Evolutionary conservation across 2,113 vertebrate species (phyloP).

Genomic region (Polyodon spathula): DNA sequence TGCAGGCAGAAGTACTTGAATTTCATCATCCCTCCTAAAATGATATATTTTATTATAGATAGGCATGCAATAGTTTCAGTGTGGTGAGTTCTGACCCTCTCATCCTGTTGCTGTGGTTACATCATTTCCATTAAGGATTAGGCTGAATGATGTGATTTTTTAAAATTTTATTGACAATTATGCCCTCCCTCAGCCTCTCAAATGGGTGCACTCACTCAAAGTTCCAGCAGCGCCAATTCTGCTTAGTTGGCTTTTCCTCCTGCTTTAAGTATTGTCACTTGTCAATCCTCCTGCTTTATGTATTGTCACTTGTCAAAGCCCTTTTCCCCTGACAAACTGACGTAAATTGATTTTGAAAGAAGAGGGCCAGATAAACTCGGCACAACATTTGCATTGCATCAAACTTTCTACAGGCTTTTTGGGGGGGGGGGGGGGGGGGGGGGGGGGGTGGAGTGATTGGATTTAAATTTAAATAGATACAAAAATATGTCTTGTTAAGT

Average conservation of each 20-base stretch:
- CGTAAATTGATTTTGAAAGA: constrained; percentile 6
- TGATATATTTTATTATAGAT: neutral
- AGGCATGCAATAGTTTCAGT: neutral
- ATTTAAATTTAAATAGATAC: no score
- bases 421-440: no score
- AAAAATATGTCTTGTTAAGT: no score
- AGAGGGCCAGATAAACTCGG: no score
- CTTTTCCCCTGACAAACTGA: neutral
- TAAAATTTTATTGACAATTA: constrained; percentile 4
- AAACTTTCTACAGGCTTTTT: no score
- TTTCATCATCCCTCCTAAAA: neutral
- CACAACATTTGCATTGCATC: no score
- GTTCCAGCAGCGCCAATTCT: neutral
- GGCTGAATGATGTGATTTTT: constrained; percentile 1
- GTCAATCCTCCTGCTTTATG: constrained; percentile 4
- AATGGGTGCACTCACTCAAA: neutral
- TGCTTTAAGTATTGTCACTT: constrained; percentile 9
- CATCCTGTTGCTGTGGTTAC: neutral
- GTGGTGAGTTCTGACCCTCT: neutral
- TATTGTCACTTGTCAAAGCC: constrained; percentile 12
- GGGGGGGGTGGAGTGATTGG: no score
- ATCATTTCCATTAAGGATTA: constrained; percentile 2
- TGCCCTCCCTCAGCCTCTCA: neutral
- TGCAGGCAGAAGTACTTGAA: no score
- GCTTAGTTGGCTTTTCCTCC: constrained; percentile 5